Base-by-base conservation (phyloP, 2,888 invertebrate genomes). In the Meliscaeva auricollis region DNA sequence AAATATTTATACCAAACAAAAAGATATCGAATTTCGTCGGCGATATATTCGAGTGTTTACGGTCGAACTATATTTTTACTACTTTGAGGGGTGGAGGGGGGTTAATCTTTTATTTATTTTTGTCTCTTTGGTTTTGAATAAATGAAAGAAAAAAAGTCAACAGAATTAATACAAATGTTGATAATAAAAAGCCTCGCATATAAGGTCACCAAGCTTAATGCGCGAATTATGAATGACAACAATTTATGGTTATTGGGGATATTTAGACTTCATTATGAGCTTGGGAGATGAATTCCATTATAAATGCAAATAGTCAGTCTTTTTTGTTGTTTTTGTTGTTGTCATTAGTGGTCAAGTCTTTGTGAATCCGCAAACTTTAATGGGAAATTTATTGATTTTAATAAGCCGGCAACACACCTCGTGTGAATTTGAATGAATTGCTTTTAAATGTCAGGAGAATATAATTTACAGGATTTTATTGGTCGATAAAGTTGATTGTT, bases 211-310 rank as follows among this genome's bases (percentile, higher is more conserved):
- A 54, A 9, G 26, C 68, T 72, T 54, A 81, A 76, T 73, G 73
- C 73, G 81, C 81, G 85, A 85, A 80, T 85, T 81, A 85, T 80
- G 81, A 80, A 81, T 52, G 85, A 73, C 81, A 76, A 76, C 72
- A 81, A 85, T 85, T 85, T 85, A 81, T 81, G 60, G 62, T 85
- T 77, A 81, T 85, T 76, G 80, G 44, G 73, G 76, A 69, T 76
- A 77, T 85, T 85, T 85, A 80, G 85, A 81, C 76, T 80, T 85
- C 73, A 81, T 85, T 81, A 81, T 80, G 85, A 58, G 35, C 30
- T 64, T 38, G 80, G 56, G 46, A 85, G 81, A 85, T 85, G 80
- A 81, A 76, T 85, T 76, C 58, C 72, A 80, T 73, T 70, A 58
- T 44, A 56, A 6, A 64, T 64, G 62, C 62, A 46, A 64, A 26